A percentile compares a stretch with the other conserved stretches of the same genome.
Conservation (phyloP, 2,113 vertebrate species). For the Podarcis raffonei region DNA sequence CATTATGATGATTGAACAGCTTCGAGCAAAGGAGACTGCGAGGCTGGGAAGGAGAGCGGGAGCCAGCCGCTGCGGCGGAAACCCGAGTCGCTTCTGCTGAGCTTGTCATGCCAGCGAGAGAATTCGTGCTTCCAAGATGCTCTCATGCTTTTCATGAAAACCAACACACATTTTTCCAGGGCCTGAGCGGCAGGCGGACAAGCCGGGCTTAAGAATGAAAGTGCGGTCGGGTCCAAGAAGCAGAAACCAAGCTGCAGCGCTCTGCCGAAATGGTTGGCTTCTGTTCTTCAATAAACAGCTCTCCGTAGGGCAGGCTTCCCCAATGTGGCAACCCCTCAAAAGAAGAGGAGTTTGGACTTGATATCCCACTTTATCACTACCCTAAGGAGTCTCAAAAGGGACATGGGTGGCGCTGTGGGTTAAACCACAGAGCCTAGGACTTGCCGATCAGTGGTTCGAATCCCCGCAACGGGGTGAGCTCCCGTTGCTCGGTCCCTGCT, state of each 20-base stretch:
- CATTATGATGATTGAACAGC: constrained; percentile 65
- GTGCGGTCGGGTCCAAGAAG: constrained; percentile 36
- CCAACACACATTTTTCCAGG: constrained; percentile 63
- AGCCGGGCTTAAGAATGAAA: constrained; percentile 33
- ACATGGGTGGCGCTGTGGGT: too few species aligned
- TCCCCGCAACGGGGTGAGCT: too few species aligned
- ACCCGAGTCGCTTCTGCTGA: constrained; percentile 41
- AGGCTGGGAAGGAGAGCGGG: neutral
- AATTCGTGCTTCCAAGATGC: constrained; percentile 41
- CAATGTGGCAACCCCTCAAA: too few species aligned
- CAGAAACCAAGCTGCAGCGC: constrained; percentile 48
- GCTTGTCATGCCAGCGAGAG: constrained; percentile 40
- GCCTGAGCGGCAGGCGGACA: constrained; percentile 45
- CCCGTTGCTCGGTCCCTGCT: too few species aligned
- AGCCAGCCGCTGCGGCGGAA: neutral
- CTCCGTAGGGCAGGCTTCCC: neutral
- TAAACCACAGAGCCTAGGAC: too few species aligned
- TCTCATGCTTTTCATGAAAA: constrained; percentile 54
- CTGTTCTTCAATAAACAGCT: constrained; percentile 45
- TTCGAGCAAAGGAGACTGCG: constrained; percentile 27
- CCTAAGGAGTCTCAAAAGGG: too few species aligned
- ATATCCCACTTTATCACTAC: too few species aligned
- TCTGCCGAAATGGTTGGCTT: constrained; percentile 51
- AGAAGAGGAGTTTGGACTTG: too few species aligned
- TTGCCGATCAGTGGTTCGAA: too few species aligned